Conservation (phyloP, 2,888 invertebrate species). For the Noctua janthina region DNA sequence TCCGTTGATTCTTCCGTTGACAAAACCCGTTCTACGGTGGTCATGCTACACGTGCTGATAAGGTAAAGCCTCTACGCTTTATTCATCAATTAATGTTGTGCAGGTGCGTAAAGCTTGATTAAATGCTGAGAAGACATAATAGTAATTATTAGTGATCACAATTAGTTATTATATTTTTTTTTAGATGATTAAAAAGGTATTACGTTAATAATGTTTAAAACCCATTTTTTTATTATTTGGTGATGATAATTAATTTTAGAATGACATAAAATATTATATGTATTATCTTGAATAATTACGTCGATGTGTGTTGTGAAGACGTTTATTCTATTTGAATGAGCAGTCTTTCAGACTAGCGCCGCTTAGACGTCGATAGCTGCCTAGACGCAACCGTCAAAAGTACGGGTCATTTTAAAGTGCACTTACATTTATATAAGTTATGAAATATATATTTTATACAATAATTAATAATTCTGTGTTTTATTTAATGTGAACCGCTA, state of each 20-base stretch:
- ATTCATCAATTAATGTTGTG: not conserved
- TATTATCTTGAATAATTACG: slow-evolving; percentile 30
- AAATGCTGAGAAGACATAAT: not conserved
- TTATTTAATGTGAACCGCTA: slow-evolving; percentile 21
- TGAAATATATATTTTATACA: slow-evolving; percentile 55
- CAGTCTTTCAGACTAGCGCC: not conserved
- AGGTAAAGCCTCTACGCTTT: slow-evolving; percentile 16
- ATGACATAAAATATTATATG: slow-evolving; percentile 25
- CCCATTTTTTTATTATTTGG: slow-evolving; percentile 18
- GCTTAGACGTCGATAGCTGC: not conserved
- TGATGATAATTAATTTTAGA: slow-evolving; percentile 23
- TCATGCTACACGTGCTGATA: not conserved
- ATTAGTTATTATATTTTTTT: slow-evolving; percentile 14
- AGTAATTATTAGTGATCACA: slow-evolving; percentile 29
- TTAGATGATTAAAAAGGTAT: slow-evolving; percentile 13
- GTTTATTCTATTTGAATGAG: slow-evolving; percentile 12
- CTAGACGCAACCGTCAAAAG: not conserved
- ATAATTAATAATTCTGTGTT: slow-evolving; percentile 23
- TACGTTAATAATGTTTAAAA: slow-evolving; percentile 42
- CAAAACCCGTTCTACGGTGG: too few relatives aligned
- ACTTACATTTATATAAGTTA: slow-evolving; percentile 42
- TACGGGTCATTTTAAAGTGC: slow-evolving; percentile 14
- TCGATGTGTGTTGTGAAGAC: slow-evolving; percentile 16
- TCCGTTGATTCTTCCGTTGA: too few relatives aligned
- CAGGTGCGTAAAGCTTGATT: slow-evolving; percentile 1